Conservation (phyloP, 2,888 invertebrate species). For the Actias luna region DNA sequence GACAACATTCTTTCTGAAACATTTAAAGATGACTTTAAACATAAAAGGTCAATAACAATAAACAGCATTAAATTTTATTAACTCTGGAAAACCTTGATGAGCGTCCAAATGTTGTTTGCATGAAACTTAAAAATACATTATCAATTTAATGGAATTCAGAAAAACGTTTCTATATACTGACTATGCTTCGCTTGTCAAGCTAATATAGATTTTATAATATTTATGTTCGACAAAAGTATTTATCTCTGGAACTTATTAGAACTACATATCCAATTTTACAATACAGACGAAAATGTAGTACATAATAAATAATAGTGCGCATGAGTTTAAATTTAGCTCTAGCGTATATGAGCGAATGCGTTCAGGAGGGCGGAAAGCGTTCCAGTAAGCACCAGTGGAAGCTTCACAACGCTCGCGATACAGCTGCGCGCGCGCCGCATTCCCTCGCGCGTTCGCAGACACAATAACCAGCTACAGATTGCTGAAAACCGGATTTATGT, state of each 20-base stretch:
- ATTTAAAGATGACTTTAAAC: slow-evolving; percentile 6
- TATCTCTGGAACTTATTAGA: slow-evolving; percentile 38
- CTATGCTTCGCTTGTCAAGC: not conserved
- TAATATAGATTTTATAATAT: not conserved
- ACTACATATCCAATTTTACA: slow-evolving; percentile 55
- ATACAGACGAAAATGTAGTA: slow-evolving; percentile 58
- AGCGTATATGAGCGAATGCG: slow-evolving; percentile 35
- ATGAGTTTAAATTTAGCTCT: slow-evolving; percentile 49
- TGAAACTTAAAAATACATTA: slow-evolving; percentile 4
- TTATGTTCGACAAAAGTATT: slow-evolving; percentile 42
- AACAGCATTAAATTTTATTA: not conserved
- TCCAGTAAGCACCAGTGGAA: slow-evolving; percentile 24
- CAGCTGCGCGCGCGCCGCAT: slow-evolving; percentile 29
- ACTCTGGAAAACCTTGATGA: not conserved
- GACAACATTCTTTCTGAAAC: not conserved
- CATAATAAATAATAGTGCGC: slow-evolving; percentile 72
- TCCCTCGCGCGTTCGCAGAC: not conserved
- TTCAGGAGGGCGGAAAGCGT: slow-evolving; percentile 27
- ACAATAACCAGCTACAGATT: not conserved
- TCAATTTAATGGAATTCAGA: not conserved
- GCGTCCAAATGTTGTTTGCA: not conserved
- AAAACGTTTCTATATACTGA: slow-evolving; percentile 19
- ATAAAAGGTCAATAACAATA: slow-evolving; percentile 1
- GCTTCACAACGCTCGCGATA: slow-evolving; percentile 33
- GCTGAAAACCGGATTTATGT: slow-evolving; percentile 4